These are phyloP conservation scores for Grapholita molesta DNA, from an alignment of 1,140 invertebrate species.

Conservation along the genomic window DNA sequence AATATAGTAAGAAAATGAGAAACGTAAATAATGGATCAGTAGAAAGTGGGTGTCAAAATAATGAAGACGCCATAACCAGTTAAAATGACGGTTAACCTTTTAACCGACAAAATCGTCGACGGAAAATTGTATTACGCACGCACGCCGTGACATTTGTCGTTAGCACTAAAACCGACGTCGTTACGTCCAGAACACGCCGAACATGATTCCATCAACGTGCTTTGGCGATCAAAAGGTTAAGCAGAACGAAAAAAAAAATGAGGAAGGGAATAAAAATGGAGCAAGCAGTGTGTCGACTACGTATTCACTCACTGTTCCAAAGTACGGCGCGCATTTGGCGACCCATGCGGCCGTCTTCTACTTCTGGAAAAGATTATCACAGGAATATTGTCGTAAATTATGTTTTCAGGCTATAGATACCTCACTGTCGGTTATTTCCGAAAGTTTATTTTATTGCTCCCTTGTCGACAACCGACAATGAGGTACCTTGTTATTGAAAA, in stretches of 20 bases:
- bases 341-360: slow-evolving; percentile 85
- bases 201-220: too few relatives aligned
- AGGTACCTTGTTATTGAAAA: too few relatives aligned
- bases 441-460: too few relatives aligned
- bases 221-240: not conserved
- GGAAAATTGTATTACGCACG: too few relatives aligned
- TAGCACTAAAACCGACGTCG: too few relatives aligned
- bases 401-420: slow-evolving; percentile 28
- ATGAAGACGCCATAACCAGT: not conserved
- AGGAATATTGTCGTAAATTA: not conserved
- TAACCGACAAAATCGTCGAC: too few relatives aligned
- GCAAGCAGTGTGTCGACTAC: slow-evolving; percentile 46
- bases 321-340: slow-evolving; percentile 87
- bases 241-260: not conserved
- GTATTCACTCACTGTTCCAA: slow-evolving; percentile 86
- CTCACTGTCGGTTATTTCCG: slow-evolving; percentile 73
- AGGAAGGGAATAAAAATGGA: slow-evolving; percentile 28
- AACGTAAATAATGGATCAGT: not conserved
- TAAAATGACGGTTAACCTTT: too few relatives aligned
- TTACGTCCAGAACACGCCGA: too few relatives aligned
- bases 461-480: too few relatives aligned
- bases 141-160: too few relatives aligned
- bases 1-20: not conserved
- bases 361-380: slow-evolving; percentile 82
- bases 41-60: not conserved